Percentiles rank a stretch among this genome's conserved stretches.
phyloP scores from a whole-genome alignment of 2,113 vertebrate genomes.

The Vidua macroura region DNA sequence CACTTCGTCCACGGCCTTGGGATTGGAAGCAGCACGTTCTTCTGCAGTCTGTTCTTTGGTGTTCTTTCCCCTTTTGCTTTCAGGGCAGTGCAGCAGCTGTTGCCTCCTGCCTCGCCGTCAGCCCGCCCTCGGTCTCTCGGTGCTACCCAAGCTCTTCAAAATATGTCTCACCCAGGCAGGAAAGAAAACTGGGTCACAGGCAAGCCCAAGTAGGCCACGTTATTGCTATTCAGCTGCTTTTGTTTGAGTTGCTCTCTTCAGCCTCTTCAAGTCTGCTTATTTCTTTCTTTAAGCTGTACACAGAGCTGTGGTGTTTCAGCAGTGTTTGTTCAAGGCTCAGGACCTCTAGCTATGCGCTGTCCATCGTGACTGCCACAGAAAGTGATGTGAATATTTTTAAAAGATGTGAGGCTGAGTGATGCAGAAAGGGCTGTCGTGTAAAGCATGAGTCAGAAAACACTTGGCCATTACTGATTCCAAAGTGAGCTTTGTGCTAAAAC shows the following conservation, averaged over 20 bases:
- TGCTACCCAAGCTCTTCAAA: fast-evolving
- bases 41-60: not conserved
- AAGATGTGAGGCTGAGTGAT: not conserved
- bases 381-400: not conserved
- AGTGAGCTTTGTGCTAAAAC: not conserved
- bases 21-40: fast-evolving
- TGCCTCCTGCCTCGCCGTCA: not conserved
- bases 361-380: not conserved
- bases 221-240: not conserved
- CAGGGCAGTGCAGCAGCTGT: not conserved
- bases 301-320: not conserved
- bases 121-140: fast-evolving
- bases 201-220: not conserved
- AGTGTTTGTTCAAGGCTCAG: not conserved
- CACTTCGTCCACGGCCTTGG: fast-evolving
- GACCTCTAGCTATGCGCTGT: not conserved
- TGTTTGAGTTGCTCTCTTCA: not conserved
- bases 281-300: not conserved
- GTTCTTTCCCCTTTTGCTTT: not conserved
- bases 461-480: not conserved
- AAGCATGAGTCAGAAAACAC: not conserved
- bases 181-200: not conserved
- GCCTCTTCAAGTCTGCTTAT: not conserved
- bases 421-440: not conserved
- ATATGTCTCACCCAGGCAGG: not conserved